Percentiles rank a stretch among this genome's conserved stretches.
Evolutionary conservation across 2,888 invertebrate genomes (phyloP).

Genomic region (Chymomyza fuscimana): DNA sequence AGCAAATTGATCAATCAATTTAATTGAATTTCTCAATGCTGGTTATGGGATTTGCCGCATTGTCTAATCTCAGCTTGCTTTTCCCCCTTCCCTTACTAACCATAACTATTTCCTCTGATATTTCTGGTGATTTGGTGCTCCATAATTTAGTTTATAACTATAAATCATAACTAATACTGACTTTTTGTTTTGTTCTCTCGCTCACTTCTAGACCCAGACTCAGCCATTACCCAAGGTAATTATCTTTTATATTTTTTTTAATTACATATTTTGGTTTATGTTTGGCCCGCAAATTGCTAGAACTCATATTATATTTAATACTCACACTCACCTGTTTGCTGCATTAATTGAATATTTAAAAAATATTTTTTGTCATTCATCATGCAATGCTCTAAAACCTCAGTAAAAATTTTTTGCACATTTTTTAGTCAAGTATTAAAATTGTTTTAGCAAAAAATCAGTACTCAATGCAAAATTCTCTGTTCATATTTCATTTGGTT

Average conservation of each 20-base stretch:
- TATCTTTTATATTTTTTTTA: conserved; percentile 4
- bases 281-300: conserved; percentile 4
- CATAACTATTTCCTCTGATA: neutral
- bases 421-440: neutral
- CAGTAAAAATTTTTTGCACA: neutral
- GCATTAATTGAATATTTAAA: too few relatives aligned
- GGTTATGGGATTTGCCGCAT: neutral
- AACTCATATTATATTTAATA: neutral
- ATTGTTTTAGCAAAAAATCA: neutral
- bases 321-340: too few relatives aligned
- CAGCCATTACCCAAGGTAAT: conserved; percentile 76
- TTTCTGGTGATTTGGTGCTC: conserved; percentile 8
- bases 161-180: neutral
- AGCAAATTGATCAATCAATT: conserved; percentile 33
- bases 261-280: conserved; percentile 5
- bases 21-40: neutral
- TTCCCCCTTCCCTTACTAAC: neutral
- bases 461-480: neutral
- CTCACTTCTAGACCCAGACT: conserved; percentile 65
- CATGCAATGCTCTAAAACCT: neutral
- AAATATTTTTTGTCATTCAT: neutral
- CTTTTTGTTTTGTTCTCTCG: conserved; percentile 33
- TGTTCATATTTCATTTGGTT: neutral
- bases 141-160: neutral
- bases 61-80: neutral